Percentiles rank a stretch among this genome's conserved stretches.
phyloP scores from a whole-genome alignment of 2,888 invertebrate species.

The Eumerus sabulonum region DNA sequence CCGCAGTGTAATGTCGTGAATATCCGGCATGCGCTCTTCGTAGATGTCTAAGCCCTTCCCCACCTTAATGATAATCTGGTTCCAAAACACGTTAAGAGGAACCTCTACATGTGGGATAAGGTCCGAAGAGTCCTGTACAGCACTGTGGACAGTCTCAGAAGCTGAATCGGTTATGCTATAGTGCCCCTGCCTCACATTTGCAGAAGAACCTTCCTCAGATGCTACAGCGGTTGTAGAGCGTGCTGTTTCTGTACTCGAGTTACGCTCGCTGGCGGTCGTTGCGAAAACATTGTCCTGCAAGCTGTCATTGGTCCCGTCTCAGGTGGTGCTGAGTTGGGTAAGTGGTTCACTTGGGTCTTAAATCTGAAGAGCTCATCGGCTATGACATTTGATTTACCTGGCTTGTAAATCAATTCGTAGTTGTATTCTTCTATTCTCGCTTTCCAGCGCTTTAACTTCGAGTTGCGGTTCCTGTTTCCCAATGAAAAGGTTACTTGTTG shows the following conservation, averaged over 20 bases:
- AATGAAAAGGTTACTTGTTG: conserved; percentile 27
- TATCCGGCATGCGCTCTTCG: conserved; percentile 46
- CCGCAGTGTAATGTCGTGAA: conserved; percentile 22
- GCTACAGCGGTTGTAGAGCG: no score
- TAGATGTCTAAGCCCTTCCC: conserved; percentile 10
- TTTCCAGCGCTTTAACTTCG: conserved; percentile 30
- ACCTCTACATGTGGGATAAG: conserved; percentile 62
- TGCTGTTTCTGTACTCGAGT: neutral
- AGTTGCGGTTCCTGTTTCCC: conserved; percentile 18
- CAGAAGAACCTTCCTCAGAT: neutral
- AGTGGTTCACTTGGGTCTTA: neutral
- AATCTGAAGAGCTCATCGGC: conserved; percentile 7
- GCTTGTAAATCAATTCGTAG: conserved; percentile 17
- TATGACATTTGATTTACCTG: conserved; percentile 17
- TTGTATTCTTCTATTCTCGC: conserved; percentile 41
- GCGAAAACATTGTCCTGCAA: neutral
- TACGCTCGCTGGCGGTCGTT: neutral
- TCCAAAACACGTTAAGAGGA: conserved; percentile 51
- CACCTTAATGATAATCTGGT: conserved; percentile 53
- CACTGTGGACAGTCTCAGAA: conserved; percentile 50
- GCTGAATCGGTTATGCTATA: conserved; percentile 2
- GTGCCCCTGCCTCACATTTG: conserved; percentile 8
- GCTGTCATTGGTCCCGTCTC: conserved; percentile 9
- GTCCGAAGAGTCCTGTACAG: conserved; percentile 59
- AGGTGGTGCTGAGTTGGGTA: neutral